Evolutionary conservation across 2,797 vertebrate genomes (phyloP), one percentile per base, ranked within the genome.

Genomic region (Molossus molossus): DNA sequence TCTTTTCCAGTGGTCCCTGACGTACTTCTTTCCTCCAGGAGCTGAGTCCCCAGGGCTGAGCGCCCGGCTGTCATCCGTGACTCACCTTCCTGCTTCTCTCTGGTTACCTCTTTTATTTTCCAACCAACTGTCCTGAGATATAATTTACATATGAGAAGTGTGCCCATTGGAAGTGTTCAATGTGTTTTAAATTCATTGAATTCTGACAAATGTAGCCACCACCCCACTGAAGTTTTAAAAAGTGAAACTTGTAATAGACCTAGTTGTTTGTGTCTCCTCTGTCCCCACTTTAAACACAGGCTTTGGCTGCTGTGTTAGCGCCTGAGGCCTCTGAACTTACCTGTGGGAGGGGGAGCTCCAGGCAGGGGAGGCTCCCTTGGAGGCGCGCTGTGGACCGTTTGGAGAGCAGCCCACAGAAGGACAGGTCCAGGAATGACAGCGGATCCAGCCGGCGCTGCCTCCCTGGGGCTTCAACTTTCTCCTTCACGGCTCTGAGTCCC

Each of bases 201-300:
- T 77, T 72, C 85, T 85, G 80, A 95, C 58, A 86, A 97, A 72
- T 5, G 25, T 64, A 55, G 40, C 21, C 23, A 62, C 29, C 14
- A 69, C 13, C 17, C 6, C 29, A 13, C 0, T 67, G 53, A 84
- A 72, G 87, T 70, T 81, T 80, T 3, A 11, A 17, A 37, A 29
- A 27, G 27, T 23, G 29, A 57, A 57, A 65, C 15, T 58, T 75
- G 33, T 12, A 69, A 18, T 29, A 27, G 12, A 45, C 4, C 4
- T 23, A 23, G 4, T 76, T 60, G 57, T 29, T 67, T 62, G 50
- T 4, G 6, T 58, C 45, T 90, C 5, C 37, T 33, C 11, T 15
- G 9, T 6, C 9, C n/a, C n/a, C 3, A 11, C 37, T n/a, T 33
- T 33, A 79, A 55, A 82, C 3, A 33, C 50, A 6, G 40, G 14